Percentiles rank a stretch among this genome's conserved stretches.
Conservation (phyloP, 2,113 vertebrate genomes). For the Pica pica region DNA sequence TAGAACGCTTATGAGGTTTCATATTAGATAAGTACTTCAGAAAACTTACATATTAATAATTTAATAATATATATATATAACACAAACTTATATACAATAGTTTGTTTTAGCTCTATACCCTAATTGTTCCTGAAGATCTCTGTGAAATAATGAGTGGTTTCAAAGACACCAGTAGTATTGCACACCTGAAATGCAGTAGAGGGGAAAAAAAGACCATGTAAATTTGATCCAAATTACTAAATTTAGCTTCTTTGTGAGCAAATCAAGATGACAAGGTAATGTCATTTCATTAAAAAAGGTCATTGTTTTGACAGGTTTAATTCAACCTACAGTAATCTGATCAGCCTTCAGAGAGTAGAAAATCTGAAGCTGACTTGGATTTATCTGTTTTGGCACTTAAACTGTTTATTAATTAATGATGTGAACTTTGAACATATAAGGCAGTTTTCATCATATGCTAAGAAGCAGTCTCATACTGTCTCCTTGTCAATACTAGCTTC, state of each 20-base stretch:
- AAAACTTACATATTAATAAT: not conserved
- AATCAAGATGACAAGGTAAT: constrained; percentile 47
- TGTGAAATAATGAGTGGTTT: not conserved
- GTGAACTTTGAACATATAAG: not conserved
- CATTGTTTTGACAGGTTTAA: constrained; percentile 48
- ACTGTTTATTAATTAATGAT: constrained; percentile 43
- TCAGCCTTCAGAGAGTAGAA: not conserved
- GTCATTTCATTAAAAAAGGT: not conserved
- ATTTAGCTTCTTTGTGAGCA: not conserved
- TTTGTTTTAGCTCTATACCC: not conserved
- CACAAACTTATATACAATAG: not conserved
- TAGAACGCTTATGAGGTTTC: not conserved
- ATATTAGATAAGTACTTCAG: not conserved
- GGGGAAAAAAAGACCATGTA: not conserved
- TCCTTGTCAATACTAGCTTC: not conserved
- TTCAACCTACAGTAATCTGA: constrained; percentile 41
- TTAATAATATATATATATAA: too few species aligned
- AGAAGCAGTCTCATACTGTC: constrained; percentile 8
- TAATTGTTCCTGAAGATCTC: not conserved
- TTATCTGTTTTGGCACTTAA: constrained; percentile 50
- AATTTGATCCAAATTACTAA: constrained; percentile 33
- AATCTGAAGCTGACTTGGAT: constrained; percentile 33
- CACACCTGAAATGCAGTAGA: not conserved
- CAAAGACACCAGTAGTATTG: not conserved
- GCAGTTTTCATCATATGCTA: not conserved